A percentile compares a stretch with the other conserved stretches of the same genome.
These are phyloP conservation scores for Cherax destructor DNA, from an alignment of 1,140 invertebrate genomes.

Conservation along the genomic window DNA sequence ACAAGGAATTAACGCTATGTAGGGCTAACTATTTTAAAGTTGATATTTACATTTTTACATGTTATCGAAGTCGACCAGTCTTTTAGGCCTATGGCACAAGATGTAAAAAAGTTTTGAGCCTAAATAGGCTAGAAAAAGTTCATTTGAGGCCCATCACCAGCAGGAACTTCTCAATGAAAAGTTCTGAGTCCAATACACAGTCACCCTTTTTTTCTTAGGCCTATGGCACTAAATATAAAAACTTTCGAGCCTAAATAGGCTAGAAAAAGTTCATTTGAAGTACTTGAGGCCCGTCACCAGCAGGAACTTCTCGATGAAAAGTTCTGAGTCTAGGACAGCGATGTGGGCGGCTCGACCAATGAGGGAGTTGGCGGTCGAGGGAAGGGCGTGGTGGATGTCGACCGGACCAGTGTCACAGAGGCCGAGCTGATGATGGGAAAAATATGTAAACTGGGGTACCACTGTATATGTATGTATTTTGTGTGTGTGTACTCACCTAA, in stretches of 20 bases:
- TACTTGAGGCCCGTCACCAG: conserved; percentile 95
- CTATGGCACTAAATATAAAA: conserved; percentile 53
- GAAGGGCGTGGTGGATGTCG: conserved; percentile 95
- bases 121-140: conserved; percentile 54
- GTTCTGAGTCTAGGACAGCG: conserved; percentile 95
- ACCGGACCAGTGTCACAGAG: conserved; percentile 88
- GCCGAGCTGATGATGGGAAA: conserved; percentile 87
- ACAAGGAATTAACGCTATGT: conserved; percentile 24
- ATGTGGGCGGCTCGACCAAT: conserved; percentile 97
- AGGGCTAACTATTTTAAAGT: conserved; percentile 36
- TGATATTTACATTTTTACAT: conserved; percentile 49
- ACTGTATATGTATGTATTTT: no score
- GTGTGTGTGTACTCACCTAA: no score
- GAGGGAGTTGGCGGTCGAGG: conserved; percentile 93
- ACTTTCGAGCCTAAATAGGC: conserved; percentile 50
- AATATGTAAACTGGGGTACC: no score
- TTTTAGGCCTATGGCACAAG: conserved; percentile 28
- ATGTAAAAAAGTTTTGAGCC: conserved; percentile 51
- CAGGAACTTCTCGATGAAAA: conserved; percentile 98
- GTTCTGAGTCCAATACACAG: conserved; percentile 88
- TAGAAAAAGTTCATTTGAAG: conserved; percentile 83
- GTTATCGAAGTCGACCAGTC: background rate
- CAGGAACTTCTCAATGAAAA: conserved; percentile 98
- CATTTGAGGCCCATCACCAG: conserved; percentile 93
- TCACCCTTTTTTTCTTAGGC: conserved; percentile 5